Conservation (phyloP, 2,888 invertebrate species). For the Dasysyrphus tricinctus region DNA sequence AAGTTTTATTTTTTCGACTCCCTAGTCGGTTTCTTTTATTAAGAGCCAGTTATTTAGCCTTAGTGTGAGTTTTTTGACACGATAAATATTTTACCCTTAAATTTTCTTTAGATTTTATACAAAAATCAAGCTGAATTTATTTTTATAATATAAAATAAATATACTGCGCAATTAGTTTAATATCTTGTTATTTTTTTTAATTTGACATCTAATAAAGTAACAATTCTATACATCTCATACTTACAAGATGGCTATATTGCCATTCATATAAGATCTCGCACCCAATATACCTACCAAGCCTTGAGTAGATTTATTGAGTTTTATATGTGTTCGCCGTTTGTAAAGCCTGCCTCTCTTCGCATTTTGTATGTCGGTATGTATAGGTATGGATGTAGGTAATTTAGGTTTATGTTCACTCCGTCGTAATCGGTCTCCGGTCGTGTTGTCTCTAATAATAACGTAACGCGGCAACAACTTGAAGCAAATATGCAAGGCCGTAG, state of each 20-base stretch:
- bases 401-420: slow-evolving; percentile 56
- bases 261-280: slow-evolving; percentile 9
- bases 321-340: slow-evolving; percentile 38
- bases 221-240: neutral
- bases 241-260: slow-evolving; percentile 14
- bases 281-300: neutral
- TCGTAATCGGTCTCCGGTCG: slow-evolving; percentile 4
- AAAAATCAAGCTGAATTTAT: no score
- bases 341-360: slow-evolving; percentile 13
- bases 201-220: slow-evolving; percentile 8
- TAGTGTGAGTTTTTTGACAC: no score
- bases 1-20: no score
- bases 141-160: no score
- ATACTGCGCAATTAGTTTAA: no score
- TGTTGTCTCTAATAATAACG: slow-evolving; percentile 43
- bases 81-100: no score
- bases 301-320: slow-evolving; percentile 47
- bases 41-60: no score
- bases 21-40: no score
- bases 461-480: slow-evolving; percentile 13
- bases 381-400: neutral
- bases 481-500: neutral
- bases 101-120: no score
- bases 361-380: neutral
- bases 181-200: neutral